phyloP scores from a whole-genome alignment of 1,140 invertebrate genomes.

The Drosophila persimilis region DNA sequence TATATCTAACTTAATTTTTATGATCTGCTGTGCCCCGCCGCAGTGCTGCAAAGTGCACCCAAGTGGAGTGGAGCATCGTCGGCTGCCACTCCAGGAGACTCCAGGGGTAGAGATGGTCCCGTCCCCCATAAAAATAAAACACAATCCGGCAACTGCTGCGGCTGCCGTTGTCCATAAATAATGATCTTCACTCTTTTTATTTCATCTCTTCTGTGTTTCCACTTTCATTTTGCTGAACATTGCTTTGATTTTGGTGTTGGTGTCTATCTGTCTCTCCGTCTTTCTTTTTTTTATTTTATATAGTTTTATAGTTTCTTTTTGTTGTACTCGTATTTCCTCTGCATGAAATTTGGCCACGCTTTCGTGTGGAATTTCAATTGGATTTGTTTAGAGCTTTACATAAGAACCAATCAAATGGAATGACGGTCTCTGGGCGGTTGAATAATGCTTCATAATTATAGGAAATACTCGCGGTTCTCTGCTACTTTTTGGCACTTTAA shows the following conservation, averaged over 20 bases:
- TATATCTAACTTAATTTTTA: constrained; percentile 60
- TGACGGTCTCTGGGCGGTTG: constrained; percentile 18
- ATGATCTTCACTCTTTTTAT: constrained; percentile 25
- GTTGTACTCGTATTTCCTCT: constrained; percentile 13
- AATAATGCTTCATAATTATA: constrained; percentile 23
- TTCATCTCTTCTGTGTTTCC: constrained; percentile 21
- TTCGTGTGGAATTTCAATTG: constrained; percentile 69
- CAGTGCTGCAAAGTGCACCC: not conserved
- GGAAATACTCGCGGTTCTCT: too few species aligned
- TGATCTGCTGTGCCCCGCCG: constrained; percentile 27
- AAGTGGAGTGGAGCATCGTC: constrained; percentile 49
- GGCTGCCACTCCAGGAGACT: constrained; percentile 42
- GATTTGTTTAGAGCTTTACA: constrained; percentile 43
- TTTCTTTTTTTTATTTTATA: constrained; percentile 29
- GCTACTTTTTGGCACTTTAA: constrained; percentile 15
- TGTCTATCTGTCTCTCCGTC: constrained; percentile 19
- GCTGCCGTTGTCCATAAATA: constrained; percentile 47
- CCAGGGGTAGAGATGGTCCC: too few species aligned
- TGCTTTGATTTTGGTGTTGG: constrained; percentile 43
- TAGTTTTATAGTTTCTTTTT: constrained; percentile 9
- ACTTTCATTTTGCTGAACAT: constrained; percentile 39
- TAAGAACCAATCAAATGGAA: constrained; percentile 48
- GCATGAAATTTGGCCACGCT: constrained; percentile 55
- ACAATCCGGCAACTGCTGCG: constrained; percentile 40
- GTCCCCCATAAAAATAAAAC: constrained; percentile 54